Conservation (phyloP, 2,113 vertebrate genomes). For the Pteropus alecto region DNA sequence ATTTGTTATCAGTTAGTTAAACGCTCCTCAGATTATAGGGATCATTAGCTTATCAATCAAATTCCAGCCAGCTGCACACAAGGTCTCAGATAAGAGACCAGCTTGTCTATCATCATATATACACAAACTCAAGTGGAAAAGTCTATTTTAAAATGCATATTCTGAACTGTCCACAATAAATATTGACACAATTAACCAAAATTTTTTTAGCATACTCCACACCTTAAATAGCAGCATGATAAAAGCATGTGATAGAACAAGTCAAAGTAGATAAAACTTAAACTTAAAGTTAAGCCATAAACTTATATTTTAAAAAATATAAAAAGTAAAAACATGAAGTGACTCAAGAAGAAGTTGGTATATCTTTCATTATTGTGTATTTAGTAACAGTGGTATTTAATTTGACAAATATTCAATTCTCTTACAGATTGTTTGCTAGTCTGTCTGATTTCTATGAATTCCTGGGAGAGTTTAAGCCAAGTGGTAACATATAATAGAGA, state of each 20-base stretch:
- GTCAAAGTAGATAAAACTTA: background rate
- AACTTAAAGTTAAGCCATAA: background rate
- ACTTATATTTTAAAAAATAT: background rate
- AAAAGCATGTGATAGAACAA: background rate
- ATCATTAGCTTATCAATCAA: constrained; percentile 19
- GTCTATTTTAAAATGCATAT: constrained; percentile 8
- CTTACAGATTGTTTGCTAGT: constrained; percentile 28
- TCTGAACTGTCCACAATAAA: constrained; percentile 19
- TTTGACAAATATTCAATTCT: constrained; percentile 49
- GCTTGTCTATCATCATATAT: background rate
- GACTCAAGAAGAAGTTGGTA: background rate
- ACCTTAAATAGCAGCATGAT: background rate
- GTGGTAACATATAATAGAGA: background rate
- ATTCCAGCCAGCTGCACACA: background rate
- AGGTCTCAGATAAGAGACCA: background rate
- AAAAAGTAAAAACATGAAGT: constrained; percentile 7
- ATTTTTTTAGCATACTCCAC: background rate
- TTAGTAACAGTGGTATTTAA: constrained; percentile 35
- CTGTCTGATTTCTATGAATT: constrained; percentile 15
- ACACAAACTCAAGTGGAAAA: background rate
- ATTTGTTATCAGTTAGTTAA: constrained; percentile 33
- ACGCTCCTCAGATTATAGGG: background rate
- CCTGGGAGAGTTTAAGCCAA: constrained; percentile 21
- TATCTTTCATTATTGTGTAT: constrained; percentile 29
- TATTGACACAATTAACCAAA: background rate